Conservation (phyloP, 2,888 invertebrate species). For the Caradrina clavipalpis region DNA sequence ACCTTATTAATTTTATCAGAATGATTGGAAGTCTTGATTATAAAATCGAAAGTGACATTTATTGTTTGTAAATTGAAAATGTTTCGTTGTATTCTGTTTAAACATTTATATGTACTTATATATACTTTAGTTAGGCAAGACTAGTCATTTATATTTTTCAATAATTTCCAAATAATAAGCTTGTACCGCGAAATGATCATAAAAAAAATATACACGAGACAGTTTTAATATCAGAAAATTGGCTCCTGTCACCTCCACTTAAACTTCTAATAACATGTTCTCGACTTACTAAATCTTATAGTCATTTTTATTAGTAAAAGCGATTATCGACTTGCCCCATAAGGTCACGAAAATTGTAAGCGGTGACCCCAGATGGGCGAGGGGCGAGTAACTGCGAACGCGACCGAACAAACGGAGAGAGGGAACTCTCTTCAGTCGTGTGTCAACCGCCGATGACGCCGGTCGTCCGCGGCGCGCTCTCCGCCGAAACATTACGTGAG, state of each 20-base stretch:
- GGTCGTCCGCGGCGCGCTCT: conserved; percentile 68
- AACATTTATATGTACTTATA: background rate
- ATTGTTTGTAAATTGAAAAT: background rate
- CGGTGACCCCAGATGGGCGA: conserved; percentile 80
- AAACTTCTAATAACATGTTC: conserved; percentile 50
- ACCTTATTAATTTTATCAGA: conserved; percentile 9
- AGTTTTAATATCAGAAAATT: conserved; percentile 23
- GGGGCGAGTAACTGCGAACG: conserved; percentile 78
- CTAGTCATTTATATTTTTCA: background rate
- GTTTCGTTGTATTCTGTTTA: background rate
- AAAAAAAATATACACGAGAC: conserved; percentile 5
- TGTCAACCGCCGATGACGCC: conserved; percentile 68
- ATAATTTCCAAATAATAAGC: conserved; percentile 5
- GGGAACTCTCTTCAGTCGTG: conserved; percentile 78
- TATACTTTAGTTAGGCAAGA: background rate
- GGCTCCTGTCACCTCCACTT: conserved; percentile 46
- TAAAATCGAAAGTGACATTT: background rate
- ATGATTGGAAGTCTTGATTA: conserved; percentile 1
- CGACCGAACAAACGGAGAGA: conserved; percentile 68
- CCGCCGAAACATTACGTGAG: conserved; percentile 65
- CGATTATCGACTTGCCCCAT: conserved; percentile 82
- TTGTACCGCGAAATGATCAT: background rate
- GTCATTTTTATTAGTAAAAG: conserved; percentile 71
- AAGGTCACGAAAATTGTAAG: conserved; percentile 86
- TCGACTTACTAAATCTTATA: conserved; percentile 60